phyloP scores from a whole-genome alignment of 2,113 vertebrate species.

The Campylomormyrus numenius region DNA sequence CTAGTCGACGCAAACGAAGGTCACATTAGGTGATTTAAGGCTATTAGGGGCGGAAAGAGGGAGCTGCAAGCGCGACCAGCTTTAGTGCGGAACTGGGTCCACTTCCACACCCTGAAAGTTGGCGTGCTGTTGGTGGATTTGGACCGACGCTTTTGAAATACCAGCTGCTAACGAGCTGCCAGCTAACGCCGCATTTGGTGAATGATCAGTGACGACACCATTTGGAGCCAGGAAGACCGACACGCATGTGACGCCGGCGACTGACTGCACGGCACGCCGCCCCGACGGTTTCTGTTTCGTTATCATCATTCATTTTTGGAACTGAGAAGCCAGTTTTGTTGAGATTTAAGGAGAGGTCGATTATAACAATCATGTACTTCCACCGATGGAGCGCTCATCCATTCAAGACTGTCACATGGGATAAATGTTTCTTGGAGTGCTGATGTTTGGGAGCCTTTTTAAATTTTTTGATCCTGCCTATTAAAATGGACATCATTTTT shows the following conservation, averaged over 20 bases:
- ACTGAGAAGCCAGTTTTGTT: not conserved
- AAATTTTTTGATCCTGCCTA: slow-evolving; percentile 26
- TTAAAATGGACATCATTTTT: slow-evolving; percentile 29
- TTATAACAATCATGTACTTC: slow-evolving; percentile 32
- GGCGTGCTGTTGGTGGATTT: not conserved
- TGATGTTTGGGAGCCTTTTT: slow-evolving; percentile 26
- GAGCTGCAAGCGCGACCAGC: not conserved
- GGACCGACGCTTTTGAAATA: not conserved
- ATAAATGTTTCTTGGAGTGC: slow-evolving; percentile 38
- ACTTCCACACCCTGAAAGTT: not conserved
- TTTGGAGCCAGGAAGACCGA: not conserved
- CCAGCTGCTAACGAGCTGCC: not conserved
- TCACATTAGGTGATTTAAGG: not conserved
- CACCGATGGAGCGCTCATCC: slow-evolving; percentile 39
- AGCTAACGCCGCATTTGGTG: not conserved
- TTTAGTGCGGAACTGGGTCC: not conserved
- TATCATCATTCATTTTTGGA: not conserved
- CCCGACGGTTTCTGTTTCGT: not conserved
- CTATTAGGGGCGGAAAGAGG: not conserved
- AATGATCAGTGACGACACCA: slow-evolving; percentile 7
- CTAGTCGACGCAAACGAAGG: slow-evolving; percentile 15
- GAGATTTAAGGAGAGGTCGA: not conserved
- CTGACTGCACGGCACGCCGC: not conserved
- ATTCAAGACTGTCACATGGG: slow-evolving; percentile 22
- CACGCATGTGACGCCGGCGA: not conserved